Percentiles rank a stretch among this genome's conserved stretches.
Evolutionary conservation across 2,797 vertebrate species (phyloP).

Genomic region (Gobionotothen gibberifrons): DNA sequence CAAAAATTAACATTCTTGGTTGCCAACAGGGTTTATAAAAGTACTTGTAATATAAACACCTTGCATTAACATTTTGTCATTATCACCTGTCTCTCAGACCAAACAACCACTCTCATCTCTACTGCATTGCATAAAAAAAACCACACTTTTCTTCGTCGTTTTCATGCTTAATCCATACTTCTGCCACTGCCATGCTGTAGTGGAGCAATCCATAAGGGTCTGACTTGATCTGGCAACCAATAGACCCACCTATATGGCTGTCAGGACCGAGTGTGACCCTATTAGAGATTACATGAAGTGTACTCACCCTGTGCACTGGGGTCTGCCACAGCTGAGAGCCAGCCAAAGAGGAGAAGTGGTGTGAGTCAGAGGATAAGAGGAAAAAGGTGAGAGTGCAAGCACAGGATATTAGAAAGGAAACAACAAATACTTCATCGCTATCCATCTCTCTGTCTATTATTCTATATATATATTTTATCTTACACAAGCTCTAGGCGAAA

Average conservation of each 20-base stretch:
- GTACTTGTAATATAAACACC: background rate
- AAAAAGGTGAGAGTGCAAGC: conserved; percentile 1
- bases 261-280: conserved; percentile 3
- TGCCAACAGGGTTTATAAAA: background rate
- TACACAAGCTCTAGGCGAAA: background rate
- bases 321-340: conserved; percentile 64
- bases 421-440: background rate
- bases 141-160: background rate
- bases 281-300: conserved; percentile 22
- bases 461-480: background rate
- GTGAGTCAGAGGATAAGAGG: conserved; percentile 14
- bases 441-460: background rate
- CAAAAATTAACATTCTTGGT: background rate
- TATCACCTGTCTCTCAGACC: background rate
- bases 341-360: conserved; percentile 18
- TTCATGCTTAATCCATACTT: conserved; percentile 11
- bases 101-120: conserved; percentile 8
- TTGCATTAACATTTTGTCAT: background rate
- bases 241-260: background rate
- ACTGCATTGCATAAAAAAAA: conserved; percentile 6
- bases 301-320: conserved; percentile 72
- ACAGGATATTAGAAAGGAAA: conserved; percentile 13
- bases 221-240: conserved; percentile 38
- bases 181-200: background rate
- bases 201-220: conserved; percentile 2